Evolutionary conservation across 2,113 vertebrate genomes (phyloP).

Genomic region (Physeter macrocephalus): DNA sequence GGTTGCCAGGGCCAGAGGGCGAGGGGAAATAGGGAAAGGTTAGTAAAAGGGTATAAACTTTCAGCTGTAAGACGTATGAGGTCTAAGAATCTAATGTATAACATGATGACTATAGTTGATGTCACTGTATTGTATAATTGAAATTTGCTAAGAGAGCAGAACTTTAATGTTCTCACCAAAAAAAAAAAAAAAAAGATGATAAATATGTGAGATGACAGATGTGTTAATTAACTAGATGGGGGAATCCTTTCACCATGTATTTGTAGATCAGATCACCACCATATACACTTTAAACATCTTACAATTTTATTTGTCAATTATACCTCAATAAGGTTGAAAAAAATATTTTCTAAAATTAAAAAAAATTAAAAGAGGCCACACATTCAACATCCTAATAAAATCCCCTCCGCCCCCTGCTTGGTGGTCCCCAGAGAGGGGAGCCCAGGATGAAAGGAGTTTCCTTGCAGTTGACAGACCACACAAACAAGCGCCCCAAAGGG

Average conservation of each 20-base stretch:
- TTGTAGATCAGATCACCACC: background rate
- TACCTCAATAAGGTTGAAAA: background rate
- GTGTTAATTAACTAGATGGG: background rate
- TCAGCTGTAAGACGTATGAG: background rate
- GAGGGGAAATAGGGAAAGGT: background rate
- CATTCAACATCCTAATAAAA: background rate
- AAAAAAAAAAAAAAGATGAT: background rate
- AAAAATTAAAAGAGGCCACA: background rate
- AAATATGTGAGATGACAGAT: background rate
- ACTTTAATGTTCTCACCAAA: background rate
- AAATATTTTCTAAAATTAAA: background rate
- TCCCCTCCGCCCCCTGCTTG: background rate
- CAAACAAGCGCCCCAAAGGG: too few species aligned
- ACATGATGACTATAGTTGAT: background rate
- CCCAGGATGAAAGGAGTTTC: background rate
- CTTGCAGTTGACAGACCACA: too few species aligned
- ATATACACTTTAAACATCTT: too few species aligned
- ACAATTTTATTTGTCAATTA: background rate
- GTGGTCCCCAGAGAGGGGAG: background rate
- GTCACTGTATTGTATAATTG: background rate
- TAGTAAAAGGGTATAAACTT: background rate
- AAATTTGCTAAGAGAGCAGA: background rate
- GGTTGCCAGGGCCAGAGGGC: fast-evolving
- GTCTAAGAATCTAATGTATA: background rate
- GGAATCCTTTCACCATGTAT: background rate